A percentile compares a stretch with the other conserved stretches of the same genome.
Evolutionary conservation across 2,888 invertebrate species (phyloP).

Genomic region (Eupithecia subumbrata): DNA sequence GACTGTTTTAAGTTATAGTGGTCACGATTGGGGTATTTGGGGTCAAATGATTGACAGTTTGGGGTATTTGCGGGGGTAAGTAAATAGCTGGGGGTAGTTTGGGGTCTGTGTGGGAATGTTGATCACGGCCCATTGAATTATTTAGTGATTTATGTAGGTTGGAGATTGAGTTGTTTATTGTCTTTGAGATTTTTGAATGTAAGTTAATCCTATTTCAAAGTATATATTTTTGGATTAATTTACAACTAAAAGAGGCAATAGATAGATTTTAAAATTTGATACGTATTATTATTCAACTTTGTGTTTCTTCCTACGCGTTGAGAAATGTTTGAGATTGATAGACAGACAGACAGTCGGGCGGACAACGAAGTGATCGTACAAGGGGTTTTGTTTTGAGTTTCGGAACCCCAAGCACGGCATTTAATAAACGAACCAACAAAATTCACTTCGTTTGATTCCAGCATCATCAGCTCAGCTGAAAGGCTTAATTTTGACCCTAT

Average conservation of each 20-base stretch:
- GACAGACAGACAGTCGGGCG: no score
- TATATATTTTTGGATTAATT: not conserved
- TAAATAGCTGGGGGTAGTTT: slow-evolving; percentile 20
- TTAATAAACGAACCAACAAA: no score
- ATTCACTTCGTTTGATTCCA: no score
- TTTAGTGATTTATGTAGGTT: not conserved
- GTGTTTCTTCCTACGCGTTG: no score
- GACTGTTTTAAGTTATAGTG: slow-evolving; percentile 20
- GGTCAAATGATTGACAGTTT: slow-evolving; percentile 31
- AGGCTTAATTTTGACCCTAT: no score
- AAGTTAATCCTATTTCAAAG: not conserved
- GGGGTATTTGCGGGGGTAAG: slow-evolving; percentile 11
- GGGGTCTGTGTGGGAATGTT: not conserved
- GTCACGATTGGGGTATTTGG: slow-evolving; percentile 12
- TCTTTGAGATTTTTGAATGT: not conserved
- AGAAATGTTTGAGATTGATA: no score
- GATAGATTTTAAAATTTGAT: no score
- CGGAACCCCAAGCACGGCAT: no score
- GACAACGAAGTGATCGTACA: no score
- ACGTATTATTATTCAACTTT: no score
- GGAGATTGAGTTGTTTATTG: slow-evolving; percentile 6
- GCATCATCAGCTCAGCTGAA: no score
- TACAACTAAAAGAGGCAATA: not conserved
- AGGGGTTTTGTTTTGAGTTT: no score
- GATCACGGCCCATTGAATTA: not conserved